Percentiles rank a stretch among this genome's conserved stretches.
Evolutionary conservation across 30 jellyfish, hydroid and myxozoan genomes (phyloP).

Genomic region (Chironex yamaguchii): DNA sequence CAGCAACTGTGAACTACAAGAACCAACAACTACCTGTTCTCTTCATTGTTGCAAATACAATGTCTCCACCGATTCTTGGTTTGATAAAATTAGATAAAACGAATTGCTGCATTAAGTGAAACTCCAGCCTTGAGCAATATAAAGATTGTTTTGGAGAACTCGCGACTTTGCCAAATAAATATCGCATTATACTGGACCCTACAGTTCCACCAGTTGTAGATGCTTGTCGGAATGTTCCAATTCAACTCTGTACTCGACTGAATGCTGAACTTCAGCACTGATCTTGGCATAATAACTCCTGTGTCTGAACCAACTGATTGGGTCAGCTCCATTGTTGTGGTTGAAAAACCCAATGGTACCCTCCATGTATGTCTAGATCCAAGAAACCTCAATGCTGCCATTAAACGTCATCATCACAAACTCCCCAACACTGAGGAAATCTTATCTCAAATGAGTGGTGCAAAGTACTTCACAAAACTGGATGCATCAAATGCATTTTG

Average conservation of each 20-base stretch:
- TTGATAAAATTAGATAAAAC: too few species aligned
- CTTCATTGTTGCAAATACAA: neutral
- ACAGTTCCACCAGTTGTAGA: conserved; percentile 67
- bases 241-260: conserved; percentile 24
- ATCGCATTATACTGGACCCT: conserved; percentile 34
- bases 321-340: conserved; percentile 72
- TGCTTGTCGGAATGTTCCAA: conserved; percentile 47
- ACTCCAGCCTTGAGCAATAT: neutral
- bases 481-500: conserved; percentile 77
- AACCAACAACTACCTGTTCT: neutral
- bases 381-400: conserved; percentile 50
- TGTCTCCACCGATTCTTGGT: conserved; percentile 33
- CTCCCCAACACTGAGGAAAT: conserved; percentile 82
- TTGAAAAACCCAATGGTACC: conserved; percentile 73
- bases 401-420: conserved; percentile 69
- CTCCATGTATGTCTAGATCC: conserved; percentile 87
- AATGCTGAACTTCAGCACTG: conserved; percentile 37
- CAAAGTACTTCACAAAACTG: conserved; percentile 55
- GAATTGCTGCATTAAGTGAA: too few species aligned
- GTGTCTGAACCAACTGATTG: conserved; percentile 78
- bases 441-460: conserved; percentile 71
- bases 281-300: conserved; percentile 40
- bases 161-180: conserved; percentile 21
- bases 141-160: conserved; percentile 62
- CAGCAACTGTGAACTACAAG: neutral